Percentiles rank a stretch among this genome's conserved stretches.
Evolutionary conservation across 1,140 invertebrate genomes (phyloP).

Genomic region (Helicoverpa armigera): DNA sequence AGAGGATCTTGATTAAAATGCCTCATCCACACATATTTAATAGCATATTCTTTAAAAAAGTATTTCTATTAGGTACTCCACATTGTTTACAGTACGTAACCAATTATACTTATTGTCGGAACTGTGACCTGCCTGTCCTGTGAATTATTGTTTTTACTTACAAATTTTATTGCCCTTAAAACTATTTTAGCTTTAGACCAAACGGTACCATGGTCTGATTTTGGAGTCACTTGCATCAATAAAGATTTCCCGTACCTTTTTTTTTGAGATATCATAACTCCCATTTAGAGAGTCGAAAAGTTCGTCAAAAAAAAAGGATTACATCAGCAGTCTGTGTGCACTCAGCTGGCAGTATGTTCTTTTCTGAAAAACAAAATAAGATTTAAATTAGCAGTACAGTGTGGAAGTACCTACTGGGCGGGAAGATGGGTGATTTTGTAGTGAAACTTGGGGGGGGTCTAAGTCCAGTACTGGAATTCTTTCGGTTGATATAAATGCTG

Average conservation of each 20-base stretch:
- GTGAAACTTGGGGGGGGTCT: too few relatives aligned
- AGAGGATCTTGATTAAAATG: slow-evolving; percentile 51
- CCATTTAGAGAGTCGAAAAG: slow-evolving; percentile 14
- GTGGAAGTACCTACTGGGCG: too few relatives aligned
- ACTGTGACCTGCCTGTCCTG: background rate
- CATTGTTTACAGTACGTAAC: slow-evolving; percentile 9
- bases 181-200: background rate
- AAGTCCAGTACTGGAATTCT: too few relatives aligned
- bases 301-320: slow-evolving; percentile 3
- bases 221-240: background rate
- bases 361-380: too few relatives aligned
- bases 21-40: slow-evolving; percentile 45
- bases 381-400: too few relatives aligned
- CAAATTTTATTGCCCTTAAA: background rate
- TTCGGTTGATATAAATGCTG: too few relatives aligned
- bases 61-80: slow-evolving; percentile 28
- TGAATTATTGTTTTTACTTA: background rate
- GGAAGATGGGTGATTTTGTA: too few relatives aligned
- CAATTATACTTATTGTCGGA: slow-evolving; percentile 8
- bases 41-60: slow-evolving; percentile 38
- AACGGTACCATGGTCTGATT: background rate
- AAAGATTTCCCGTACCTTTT: slow-evolving; percentile 1
- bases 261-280: background rate
- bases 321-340: background rate
- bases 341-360: slow-evolving; percentile 4